A percentile compares a stretch with the other conserved stretches of the same genome.
Evolutionary conservation across 30 jellyfish, hydroid and myxozoan species (phyloP).

Genomic region (Nemopilema nomurai): DNA sequence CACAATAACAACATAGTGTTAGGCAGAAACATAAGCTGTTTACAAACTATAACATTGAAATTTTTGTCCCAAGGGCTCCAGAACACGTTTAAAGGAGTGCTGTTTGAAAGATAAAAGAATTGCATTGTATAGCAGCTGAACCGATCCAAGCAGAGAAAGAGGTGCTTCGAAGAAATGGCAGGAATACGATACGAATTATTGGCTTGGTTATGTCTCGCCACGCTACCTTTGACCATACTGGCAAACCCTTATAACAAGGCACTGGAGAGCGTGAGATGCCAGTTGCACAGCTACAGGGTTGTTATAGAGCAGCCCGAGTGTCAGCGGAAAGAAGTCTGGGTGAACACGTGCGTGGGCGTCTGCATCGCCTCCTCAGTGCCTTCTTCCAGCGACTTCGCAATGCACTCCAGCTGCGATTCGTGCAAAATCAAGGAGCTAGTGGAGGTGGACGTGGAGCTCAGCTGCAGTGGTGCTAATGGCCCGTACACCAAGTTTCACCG

Average conservation of each 20-base stretch:
- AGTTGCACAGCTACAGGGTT: conserved; percentile 31
- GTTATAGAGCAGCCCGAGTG: conserved; percentile 22
- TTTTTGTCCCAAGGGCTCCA: background rate
- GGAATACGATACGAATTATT: background rate
- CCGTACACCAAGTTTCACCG: conserved; percentile 20
- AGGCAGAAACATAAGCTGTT: too few species aligned
- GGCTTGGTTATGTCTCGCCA: background rate
- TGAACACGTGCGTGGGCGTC: conserved; percentile 56
- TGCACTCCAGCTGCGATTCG: conserved; percentile 10
- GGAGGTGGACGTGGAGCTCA: conserved; percentile 31
- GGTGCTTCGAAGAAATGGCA: too few species aligned
- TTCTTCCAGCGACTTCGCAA: background rate
- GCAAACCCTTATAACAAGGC: conserved; percentile 54
- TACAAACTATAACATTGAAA: background rate
- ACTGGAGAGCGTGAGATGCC: conserved; percentile 13
- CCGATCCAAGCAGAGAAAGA: too few species aligned
- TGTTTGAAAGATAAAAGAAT: background rate
- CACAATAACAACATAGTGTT: too few species aligned
- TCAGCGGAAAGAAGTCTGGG: conserved; percentile 29
- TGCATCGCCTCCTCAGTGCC: conserved; percentile 46
- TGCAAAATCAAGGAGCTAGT: conserved; percentile 44
- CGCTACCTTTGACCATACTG: background rate
- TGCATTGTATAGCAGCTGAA: background rate
- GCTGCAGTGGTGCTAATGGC: conserved; percentile 17
- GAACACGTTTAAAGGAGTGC: background rate